phyloP scores from a whole-genome alignment of 2,888 invertebrate species.

The Tryphoninae sp. region DNA sequence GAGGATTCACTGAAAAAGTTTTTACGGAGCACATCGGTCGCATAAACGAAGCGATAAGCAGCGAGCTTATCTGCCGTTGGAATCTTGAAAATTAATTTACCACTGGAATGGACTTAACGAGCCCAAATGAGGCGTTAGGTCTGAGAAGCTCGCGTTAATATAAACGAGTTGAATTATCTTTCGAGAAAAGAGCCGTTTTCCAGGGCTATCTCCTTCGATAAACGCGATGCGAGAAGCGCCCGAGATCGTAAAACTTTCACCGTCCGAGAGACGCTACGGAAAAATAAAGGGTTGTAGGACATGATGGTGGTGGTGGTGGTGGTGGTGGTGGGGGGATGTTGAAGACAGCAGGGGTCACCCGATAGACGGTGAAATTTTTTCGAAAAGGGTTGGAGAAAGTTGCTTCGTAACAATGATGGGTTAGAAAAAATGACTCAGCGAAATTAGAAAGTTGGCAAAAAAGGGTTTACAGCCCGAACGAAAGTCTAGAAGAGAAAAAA shows the following conservation, averaged over 20 bases:
- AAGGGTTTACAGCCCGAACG: slow-evolving; percentile 65
- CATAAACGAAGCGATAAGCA: slow-evolving; percentile 43
- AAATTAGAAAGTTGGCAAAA: slow-evolving; percentile 74
- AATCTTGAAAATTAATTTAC: slow-evolving; percentile 58
- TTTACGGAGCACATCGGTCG: slow-evolving; percentile 42
- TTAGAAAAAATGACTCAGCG: slow-evolving; percentile 62
- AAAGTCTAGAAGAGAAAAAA: background rate
- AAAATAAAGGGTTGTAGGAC: slow-evolving; percentile 44
- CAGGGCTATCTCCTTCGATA: slow-evolving; percentile 21
- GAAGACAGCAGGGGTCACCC: slow-evolving; percentile 44
- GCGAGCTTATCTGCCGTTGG: slow-evolving; percentile 28
- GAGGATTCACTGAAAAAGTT: slow-evolving; percentile 41
- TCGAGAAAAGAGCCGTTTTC: slow-evolving; percentile 33
- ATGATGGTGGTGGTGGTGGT: too few relatives aligned
- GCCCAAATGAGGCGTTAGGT: slow-evolving; percentile 43
- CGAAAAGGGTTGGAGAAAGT: slow-evolving; percentile 73
- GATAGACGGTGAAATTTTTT: slow-evolving; percentile 28
- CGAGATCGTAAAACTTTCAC: slow-evolving; percentile 62
- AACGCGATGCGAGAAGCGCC: slow-evolving; percentile 19
- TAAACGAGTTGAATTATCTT: slow-evolving; percentile 39
- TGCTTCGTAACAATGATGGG: slow-evolving; percentile 63
- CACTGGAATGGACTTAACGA: slow-evolving; percentile 50
- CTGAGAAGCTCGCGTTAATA: slow-evolving; percentile 7
- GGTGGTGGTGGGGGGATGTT: background rate
- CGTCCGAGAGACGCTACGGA: slow-evolving; percentile 9